Conservation (phyloP, 2,888 invertebrate genomes). For the Tetragonisca angustula region DNA sequence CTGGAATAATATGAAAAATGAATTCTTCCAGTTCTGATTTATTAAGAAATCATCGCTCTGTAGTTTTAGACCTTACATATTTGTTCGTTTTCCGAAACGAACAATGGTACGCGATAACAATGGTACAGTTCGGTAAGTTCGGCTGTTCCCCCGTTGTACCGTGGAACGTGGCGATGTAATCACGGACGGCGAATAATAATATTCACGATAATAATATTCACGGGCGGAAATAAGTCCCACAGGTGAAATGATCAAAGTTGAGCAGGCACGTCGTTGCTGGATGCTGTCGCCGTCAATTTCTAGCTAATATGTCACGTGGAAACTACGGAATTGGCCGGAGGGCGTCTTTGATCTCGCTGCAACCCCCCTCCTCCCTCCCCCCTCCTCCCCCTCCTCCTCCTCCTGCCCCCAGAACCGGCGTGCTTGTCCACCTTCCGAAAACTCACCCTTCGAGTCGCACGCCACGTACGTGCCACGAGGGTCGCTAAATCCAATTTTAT, state of each 20-base stretch:
- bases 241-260: conserved; percentile 76
- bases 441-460: conserved; percentile 72
- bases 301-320: conserved; percentile 78
- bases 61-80: background rate
- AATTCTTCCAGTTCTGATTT: background rate
- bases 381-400: no score
- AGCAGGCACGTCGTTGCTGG: conserved; percentile 69
- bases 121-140: background rate
- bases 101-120: background rate
- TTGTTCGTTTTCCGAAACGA: background rate
- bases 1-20: background rate
- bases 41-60: background rate
- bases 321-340: conserved; percentile 69
- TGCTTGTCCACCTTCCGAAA: conserved; percentile 72
- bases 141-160: no score
- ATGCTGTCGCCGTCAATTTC: conserved; percentile 79
- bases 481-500: conserved; percentile 78
- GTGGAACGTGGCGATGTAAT: conserved; percentile 18
- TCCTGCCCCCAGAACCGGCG: conserved; percentile 36
- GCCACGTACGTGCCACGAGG: conserved; percentile 68
- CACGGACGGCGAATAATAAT: conserved; percentile 33
- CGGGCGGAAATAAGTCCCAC: conserved; percentile 59
- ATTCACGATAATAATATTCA: conserved; percentile 59
- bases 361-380: conserved; percentile 10
- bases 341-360: conserved; percentile 74